Percentiles rank a stretch among this genome's conserved stretches.
Conservation (phyloP, 2,113 vertebrate genomes). For the Merops nubicus region DNA sequence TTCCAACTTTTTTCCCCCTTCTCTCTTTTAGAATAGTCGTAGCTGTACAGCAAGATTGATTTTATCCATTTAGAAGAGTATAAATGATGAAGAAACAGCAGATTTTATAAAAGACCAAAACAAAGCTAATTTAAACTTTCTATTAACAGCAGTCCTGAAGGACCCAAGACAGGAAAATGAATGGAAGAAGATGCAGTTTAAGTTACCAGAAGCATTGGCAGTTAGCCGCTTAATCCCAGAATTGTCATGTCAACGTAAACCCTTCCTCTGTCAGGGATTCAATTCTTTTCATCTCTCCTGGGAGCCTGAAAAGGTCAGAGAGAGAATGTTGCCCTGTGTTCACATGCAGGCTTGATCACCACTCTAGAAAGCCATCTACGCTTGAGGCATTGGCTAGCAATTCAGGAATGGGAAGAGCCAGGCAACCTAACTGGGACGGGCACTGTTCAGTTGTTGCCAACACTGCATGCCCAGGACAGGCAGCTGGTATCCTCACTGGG, state of each 20-base stretch:
- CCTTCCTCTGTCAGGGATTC: conserved; percentile 23
- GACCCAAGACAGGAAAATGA: background rate
- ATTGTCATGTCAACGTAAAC: conserved; percentile 54
- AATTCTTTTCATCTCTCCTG: conserved; percentile 49
- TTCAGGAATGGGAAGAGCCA: background rate
- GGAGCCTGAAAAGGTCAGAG: conserved; percentile 54
- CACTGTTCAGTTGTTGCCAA: background rate
- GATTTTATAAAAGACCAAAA: background rate
- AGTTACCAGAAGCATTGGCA: conserved; percentile 11
- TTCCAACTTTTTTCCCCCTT: background rate
- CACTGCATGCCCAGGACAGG: accelerated
- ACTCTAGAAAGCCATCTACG: background rate
- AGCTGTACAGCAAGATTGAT: background rate
- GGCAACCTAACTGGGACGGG: accelerated
- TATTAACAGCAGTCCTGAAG: background rate
- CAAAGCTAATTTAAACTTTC: background rate
- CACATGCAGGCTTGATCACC: background rate
- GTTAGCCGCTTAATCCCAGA: conserved; percentile 52
- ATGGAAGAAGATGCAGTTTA: background rate
- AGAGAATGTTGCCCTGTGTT: conserved; percentile 30
- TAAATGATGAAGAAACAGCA: background rate
- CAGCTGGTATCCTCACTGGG: accelerated
- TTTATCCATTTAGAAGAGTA: background rate
- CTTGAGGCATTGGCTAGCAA: background rate
- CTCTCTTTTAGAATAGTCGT: background rate